Base-by-base conservation (phyloP, 2,888 invertebrate species). In the Euspilapteryx auroguttella region DNA sequence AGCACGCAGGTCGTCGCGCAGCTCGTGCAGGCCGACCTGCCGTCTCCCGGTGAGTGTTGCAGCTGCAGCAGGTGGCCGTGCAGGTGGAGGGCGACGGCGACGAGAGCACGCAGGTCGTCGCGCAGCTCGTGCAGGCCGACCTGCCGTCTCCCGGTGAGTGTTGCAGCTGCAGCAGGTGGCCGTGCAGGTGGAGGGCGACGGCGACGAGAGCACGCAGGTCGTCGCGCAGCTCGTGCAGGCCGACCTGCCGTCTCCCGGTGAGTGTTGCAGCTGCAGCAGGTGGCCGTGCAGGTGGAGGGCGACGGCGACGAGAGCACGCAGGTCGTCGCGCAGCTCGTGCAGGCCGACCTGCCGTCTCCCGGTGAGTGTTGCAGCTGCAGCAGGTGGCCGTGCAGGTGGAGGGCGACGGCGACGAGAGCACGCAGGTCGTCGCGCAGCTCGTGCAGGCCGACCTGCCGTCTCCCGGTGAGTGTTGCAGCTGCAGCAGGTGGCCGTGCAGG, bases 351-450 rank as follows among this genome's bases (percentile, higher is more conserved):
- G 41, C 89, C 89, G 20, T 87, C 89, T 39, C 89, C 89, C 43
- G 90, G 90, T 88, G 59, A 63, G 8, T n/a, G n/a, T n/a, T n/a
- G n/a, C n/a, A n/a, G n/a, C n/a, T n/a, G n/a, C n/a, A n/a, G n/a
- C n/a, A n/a, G n/a, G n/a, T n/a, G n/a, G n/a, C n/a, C n/a, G n/a
- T n/a, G n/a, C n/a, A n/a, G n/a, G n/a, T n/a, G n/a, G n/a, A n/a
- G n/a, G n/a, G n/a, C n/a, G n/a, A n/a, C n/a, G n/a, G n/a, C n/a
- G n/a, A 21, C 29, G 17, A 27, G 49, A 50, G 10, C 49, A 89
- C 89, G 89, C 54, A 90, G 90, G 31, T 89, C 89, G 12, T 79
- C 90, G 44, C 82, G 89, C 54, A 90, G 91, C 12, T 89, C 91
- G 5, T 76, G 91, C n/a, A 71, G 90, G 45, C 66, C 91, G 41